A percentile compares a stretch with the other conserved stretches of the same genome.
Conservation (phyloP, 2,797 vertebrate genomes). For the Microchirus variegatus region DNA sequence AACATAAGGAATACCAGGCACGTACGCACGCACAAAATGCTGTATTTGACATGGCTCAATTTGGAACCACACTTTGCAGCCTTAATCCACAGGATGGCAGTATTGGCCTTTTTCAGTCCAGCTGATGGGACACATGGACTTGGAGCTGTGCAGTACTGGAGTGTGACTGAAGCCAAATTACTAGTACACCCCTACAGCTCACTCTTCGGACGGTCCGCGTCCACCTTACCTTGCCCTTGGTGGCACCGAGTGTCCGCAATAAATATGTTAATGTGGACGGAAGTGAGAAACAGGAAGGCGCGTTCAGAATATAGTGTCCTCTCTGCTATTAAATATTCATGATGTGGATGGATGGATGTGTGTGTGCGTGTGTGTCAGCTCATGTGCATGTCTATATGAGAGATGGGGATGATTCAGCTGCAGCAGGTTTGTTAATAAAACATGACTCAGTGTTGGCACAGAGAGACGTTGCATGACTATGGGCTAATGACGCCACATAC, state of each 20-base stretch:
- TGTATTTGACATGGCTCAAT: conserved; percentile 5
- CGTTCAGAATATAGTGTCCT: conserved; percentile 1
- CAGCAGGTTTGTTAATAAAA: conserved; percentile 75
- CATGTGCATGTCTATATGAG: conserved; percentile 47
- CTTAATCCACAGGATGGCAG: conserved; percentile 74
- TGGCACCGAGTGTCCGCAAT: conserved; percentile 18
- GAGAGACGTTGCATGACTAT: conserved; percentile 46
- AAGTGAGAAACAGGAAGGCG: conserved; percentile 39
- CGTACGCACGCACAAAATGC: conserved; percentile 2
- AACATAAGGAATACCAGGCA: too few species aligned
- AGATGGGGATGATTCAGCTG: conserved; percentile 64
- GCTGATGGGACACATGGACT: not conserved
- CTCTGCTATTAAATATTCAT: conserved; percentile 62
- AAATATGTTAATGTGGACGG: conserved; percentile 39
- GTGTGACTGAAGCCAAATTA: conserved; percentile 8
- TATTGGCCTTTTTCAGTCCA: conserved; percentile 55
- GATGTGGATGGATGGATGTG: conserved; percentile 54
- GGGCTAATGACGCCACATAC: conserved; percentile 54
- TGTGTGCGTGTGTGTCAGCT: conserved; percentile 64
- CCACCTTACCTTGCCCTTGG: conserved; percentile 12
- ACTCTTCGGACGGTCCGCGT: conserved; percentile 18
- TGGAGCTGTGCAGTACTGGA: not conserved
- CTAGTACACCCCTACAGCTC: conserved; percentile 12
- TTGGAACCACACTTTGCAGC: conserved; percentile 23
- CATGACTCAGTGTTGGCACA: conserved; percentile 56